phyloP scores from a whole-genome alignment of 2,113 vertebrate genomes.

The Xiphophorus couchianus region DNA sequence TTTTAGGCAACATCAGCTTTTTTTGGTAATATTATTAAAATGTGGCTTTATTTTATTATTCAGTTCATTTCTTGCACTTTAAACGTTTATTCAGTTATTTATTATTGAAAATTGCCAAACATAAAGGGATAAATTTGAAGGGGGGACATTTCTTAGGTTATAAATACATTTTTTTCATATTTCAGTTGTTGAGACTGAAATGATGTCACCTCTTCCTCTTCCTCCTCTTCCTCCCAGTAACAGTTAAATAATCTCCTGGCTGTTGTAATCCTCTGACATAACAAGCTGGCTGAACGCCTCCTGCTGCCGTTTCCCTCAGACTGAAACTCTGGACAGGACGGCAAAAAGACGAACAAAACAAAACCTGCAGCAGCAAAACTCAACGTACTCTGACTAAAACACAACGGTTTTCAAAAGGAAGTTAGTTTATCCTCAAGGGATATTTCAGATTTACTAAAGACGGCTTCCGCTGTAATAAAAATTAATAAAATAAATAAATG shows the following conservation, averaged over 20 bases:
- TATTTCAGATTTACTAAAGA: no score
- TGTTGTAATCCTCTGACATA: conserved; percentile 66
- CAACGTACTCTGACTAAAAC: background rate
- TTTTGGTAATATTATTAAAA: background rate
- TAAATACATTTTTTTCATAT: background rate
- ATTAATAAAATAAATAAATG: no score
- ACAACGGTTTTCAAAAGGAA: background rate
- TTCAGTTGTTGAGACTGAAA: background rate
- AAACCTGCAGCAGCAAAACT: background rate
- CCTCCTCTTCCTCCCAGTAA: background rate
- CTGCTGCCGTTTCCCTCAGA: conserved; percentile 34
- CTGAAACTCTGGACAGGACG: background rate
- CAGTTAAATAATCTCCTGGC: conserved; percentile 61
- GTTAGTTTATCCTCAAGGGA: background rate
- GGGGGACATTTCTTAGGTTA: no score
- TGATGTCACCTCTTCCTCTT: background rate
- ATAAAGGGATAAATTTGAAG: background rate
- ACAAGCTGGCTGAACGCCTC: conserved; percentile 43
- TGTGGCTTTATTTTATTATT: background rate
- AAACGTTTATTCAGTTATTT: no score
- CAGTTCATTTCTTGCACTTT: background rate
- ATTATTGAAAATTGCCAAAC: no score
- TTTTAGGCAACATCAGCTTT: background rate
- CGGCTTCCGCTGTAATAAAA: no score
- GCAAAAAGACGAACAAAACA: background rate